A percentile compares a stretch with the other conserved stretches of the same genome.
Conservation (phyloP, 2,888 invertebrate species). For the Drosophila buzzatii region DNA sequence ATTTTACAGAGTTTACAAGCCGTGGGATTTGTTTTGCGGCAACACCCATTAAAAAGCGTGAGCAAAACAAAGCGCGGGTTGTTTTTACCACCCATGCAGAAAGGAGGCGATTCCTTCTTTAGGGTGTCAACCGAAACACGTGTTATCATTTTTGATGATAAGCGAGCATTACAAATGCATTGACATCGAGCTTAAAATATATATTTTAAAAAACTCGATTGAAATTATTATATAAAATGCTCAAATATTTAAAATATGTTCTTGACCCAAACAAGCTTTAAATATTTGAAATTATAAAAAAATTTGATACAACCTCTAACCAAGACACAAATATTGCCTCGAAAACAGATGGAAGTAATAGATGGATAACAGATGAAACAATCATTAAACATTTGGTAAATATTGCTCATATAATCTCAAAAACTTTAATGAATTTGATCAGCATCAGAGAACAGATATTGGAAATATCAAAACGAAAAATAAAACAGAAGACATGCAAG, state of each 20-base stretch:
- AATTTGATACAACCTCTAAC: too few species aligned
- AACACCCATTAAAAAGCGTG: conserved; percentile 35
- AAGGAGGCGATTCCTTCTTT: conserved; percentile 6
- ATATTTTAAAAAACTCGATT: not conserved
- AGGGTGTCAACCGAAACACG: conserved; percentile 50
- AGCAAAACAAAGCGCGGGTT: conserved; percentile 32
- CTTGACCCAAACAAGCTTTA: not conserved
- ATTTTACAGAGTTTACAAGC: conserved; percentile 73
- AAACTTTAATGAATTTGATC: not conserved
- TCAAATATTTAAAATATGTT: not conserved
- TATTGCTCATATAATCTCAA: not conserved
- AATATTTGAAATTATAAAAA: too few species aligned
- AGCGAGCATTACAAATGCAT: conserved; percentile 36
- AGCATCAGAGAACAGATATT: too few species aligned
- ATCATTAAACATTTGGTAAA: not conserved
- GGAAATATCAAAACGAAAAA: too few species aligned
- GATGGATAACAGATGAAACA: too few species aligned
- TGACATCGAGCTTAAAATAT: conserved; percentile 21
- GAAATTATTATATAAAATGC: not conserved
- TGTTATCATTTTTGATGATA: conserved; percentile 36
- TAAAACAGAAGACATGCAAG: too few species aligned
- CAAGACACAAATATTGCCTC: too few species aligned
- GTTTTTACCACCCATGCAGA: not conserved
- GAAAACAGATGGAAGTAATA: too few species aligned
- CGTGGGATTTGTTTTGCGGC: conserved; percentile 68